A percentile compares a stretch with the other conserved stretches of the same genome.
Evolutionary conservation across 2,888 invertebrate genomes (phyloP).

Genomic region (Shargacucullia verbasci): DNA sequence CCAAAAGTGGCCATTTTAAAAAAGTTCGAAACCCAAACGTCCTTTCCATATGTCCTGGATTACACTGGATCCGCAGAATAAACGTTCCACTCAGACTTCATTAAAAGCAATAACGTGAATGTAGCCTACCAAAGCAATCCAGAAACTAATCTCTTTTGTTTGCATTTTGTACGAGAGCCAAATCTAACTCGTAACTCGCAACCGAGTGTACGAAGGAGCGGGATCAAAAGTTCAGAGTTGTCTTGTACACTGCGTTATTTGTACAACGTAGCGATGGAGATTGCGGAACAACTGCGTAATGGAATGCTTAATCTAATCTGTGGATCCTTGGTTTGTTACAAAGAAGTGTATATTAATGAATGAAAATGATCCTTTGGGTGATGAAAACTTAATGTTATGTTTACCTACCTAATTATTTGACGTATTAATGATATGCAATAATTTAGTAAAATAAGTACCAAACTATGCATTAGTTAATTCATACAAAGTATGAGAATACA

Average conservation of each 20-base stretch:
- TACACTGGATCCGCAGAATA: constrained; percentile 52
- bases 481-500: no score
- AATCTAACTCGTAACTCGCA: constrained; percentile 69
- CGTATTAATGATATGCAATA: no score
- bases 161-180: constrained; percentile 77
- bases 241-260: constrained; percentile 42
- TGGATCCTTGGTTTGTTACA: constrained; percentile 21
- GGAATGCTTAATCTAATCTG: constrained; percentile 43
- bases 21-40: constrained; percentile 55
- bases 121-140: constrained; percentile 70
- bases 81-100: constrained; percentile 66
- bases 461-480: no score
- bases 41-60: constrained; percentile 57
- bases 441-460: no score
- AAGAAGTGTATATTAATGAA: constrained; percentile 17
- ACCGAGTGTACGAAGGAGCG: constrained; percentile 66
- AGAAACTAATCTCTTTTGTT: constrained; percentile 80
- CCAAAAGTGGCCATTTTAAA: constrained; percentile 61
- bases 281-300: constrained; percentile 43
- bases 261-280: constrained; percentile 34
- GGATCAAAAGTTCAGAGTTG: constrained; percentile 61
- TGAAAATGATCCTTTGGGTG: constrained; percentile 9
- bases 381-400: background rate
- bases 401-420: no score
- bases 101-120: constrained; percentile 70